A percentile compares a stretch with the other conserved stretches of the same genome.
These are phyloP conservation scores for Nyctibius bracteatus DNA, from an alignment of 2,113 vertebrate genomes.

Conservation along the genomic window DNA sequence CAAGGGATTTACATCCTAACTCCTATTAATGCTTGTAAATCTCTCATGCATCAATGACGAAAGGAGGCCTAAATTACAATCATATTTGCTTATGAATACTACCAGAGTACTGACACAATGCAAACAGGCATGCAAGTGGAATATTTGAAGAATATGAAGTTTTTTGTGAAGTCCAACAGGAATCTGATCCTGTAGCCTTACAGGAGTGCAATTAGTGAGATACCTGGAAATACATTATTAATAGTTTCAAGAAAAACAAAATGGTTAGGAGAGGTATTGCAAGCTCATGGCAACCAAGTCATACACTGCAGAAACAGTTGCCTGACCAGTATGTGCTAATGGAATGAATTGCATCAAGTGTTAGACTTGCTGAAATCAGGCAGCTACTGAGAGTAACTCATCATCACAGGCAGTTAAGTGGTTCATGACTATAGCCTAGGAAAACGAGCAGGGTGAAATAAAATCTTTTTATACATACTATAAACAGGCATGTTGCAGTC, in stretches of 20 bases:
- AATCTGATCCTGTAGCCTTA: neutral
- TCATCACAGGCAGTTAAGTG: neutral
- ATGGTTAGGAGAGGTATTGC: neutral
- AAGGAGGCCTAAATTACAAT: constrained; percentile 56
- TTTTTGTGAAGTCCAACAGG: neutral
- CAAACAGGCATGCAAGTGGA: neutral
- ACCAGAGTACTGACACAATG: neutral
- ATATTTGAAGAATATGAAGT: neutral
- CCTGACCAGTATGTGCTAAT: neutral
- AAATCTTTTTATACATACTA: neutral
- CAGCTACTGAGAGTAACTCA: neutral
- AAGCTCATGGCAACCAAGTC: neutral
- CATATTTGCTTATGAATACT: constrained; percentile 63
- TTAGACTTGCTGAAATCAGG: neutral
- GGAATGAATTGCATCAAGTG: neutral
- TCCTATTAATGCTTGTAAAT: constrained; percentile 66
- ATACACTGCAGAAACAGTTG: neutral
- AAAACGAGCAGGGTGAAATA: neutral
- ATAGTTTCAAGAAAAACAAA: neutral
- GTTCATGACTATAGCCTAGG: neutral
- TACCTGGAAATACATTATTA: neutral
- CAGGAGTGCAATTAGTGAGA: neutral
- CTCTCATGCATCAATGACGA: constrained; percentile 54
- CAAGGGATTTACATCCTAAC: constrained; percentile 65
- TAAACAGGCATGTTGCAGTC: neutral